Evolutionary conservation across 2,888 invertebrate species (phyloP).

Genomic region (Agrenia bidenticulata): DNA sequence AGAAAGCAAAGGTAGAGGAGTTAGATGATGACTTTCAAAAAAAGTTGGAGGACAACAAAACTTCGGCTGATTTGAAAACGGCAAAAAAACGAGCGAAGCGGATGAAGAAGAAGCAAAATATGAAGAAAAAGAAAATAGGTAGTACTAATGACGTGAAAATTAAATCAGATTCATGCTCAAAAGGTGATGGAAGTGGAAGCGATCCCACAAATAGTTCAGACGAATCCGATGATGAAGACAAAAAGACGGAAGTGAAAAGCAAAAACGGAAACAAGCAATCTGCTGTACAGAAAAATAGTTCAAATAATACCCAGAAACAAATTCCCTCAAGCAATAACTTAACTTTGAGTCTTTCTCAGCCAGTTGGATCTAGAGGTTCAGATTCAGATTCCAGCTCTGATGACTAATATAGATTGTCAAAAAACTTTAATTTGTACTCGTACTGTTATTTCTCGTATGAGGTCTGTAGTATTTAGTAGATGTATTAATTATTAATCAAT

Average conservation of each 20-base stretch:
- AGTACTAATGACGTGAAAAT: too few relatives aligned
- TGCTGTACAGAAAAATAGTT: conserved; percentile 17
- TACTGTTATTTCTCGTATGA: too few relatives aligned
- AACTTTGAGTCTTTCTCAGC: too few relatives aligned
- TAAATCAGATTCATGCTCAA: not conserved
- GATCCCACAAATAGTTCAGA: conserved; percentile 24
- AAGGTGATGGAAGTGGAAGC: conserved; percentile 52
- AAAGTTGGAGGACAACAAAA: conserved; percentile 74
- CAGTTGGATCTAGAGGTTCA: conserved; percentile 1
- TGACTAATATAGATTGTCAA: too few relatives aligned
- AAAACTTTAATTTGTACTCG: too few relatives aligned
- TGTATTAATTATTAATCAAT: too few relatives aligned
- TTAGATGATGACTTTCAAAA: conserved; percentile 78
- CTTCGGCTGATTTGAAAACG: conserved; percentile 73
- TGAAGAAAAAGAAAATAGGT: conserved; percentile 54
- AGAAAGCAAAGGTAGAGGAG: conserved; percentile 76
- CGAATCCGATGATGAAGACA: conserved; percentile 11
- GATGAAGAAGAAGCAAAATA: conserved; percentile 70
- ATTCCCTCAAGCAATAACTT: conserved; percentile 11
- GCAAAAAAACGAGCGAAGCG: conserved; percentile 91
- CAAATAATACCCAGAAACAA: conserved; percentile 11
- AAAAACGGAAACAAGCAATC: conserved; percentile 8
- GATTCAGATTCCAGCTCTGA: not conserved
- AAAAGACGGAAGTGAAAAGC: not conserved
- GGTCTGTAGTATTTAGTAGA: too few relatives aligned